These are phyloP conservation scores for Drosophila maculinotata DNA, from an alignment of 2,888 invertebrate genomes.

Conservation along the genomic window DNA sequence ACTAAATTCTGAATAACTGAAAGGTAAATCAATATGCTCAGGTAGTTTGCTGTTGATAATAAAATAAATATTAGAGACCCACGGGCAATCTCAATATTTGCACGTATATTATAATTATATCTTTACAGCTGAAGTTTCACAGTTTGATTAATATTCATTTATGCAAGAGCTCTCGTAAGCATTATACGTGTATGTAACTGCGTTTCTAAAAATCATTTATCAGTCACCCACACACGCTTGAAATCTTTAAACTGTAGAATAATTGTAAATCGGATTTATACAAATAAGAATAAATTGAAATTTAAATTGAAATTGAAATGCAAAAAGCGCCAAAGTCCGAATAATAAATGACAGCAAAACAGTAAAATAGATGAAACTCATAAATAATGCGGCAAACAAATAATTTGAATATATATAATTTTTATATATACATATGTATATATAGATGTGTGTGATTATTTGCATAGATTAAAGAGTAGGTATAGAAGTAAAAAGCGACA, in stretches of 20 bases:
- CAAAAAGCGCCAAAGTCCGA: slow-evolving; percentile 52
- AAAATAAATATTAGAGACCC: slow-evolving; percentile 7
- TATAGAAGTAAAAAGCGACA: slow-evolving; percentile 5
- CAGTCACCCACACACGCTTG: background rate
- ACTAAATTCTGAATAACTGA: background rate
- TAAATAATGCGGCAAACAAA: slow-evolving; percentile 52
- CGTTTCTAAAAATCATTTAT: background rate
- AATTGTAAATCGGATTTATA: slow-evolving; percentile 3
- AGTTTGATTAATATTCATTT: slow-evolving; percentile 19
- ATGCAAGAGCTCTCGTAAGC: slow-evolving; percentile 3
- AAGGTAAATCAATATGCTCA: background rate
- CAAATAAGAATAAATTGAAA: slow-evolving; percentile 57
- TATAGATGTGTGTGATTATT: slow-evolving; percentile 22
- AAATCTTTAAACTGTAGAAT: background rate
- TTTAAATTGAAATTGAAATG: slow-evolving; percentile 73
- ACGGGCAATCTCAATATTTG: no score
- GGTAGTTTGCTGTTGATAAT: background rate
- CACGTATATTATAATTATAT: background rate
- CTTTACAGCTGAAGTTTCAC: slow-evolving; percentile 1
- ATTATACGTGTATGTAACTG: slow-evolving; percentile 4
- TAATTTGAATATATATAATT: slow-evolving; percentile 9
- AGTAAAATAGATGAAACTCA: slow-evolving; percentile 41
- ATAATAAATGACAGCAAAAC: slow-evolving; percentile 53
- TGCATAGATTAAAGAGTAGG: slow-evolving; percentile 52
- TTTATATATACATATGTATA: background rate